Conservation (phyloP, 2,113 vertebrate species). For the Gopherus flavomarginatus region DNA sequence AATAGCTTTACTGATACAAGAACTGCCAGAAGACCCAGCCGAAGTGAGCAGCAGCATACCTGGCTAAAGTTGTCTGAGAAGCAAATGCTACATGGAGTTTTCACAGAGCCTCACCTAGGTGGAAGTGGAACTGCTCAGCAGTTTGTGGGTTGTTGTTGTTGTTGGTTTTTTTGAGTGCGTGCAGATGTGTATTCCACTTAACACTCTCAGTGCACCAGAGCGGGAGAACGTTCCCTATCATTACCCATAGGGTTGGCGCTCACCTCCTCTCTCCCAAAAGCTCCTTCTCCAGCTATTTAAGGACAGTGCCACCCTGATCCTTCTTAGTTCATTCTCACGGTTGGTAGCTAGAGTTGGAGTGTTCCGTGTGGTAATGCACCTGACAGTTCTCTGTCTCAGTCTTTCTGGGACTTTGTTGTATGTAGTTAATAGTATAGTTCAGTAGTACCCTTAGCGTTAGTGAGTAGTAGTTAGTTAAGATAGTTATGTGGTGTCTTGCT, state of each 20-base stretch:
- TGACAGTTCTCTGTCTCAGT: no score
- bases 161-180: not conserved
- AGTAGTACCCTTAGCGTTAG: no score
- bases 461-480: no score
- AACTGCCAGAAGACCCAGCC: not conserved
- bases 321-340: not conserved
- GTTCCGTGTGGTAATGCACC: no score
- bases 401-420: no score
- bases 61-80: not conserved
- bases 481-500: no score
- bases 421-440: no score
- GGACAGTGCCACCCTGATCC: not conserved
- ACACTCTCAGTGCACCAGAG: not conserved
- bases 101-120: not conserved
- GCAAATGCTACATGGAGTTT: not conserved
- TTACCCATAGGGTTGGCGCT: not conserved
- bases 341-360: no score
- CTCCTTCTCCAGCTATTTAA: not conserved
- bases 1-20: not conserved
- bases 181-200: no score
- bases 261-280: not conserved
- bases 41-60: not conserved
- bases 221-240: not conserved
- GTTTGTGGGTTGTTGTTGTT: not conserved
- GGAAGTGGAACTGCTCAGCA: not conserved